These are phyloP conservation scores for Saccopteryx leptura DNA, from an alignment of 2,113 vertebrate species.

Conservation along the genomic window DNA sequence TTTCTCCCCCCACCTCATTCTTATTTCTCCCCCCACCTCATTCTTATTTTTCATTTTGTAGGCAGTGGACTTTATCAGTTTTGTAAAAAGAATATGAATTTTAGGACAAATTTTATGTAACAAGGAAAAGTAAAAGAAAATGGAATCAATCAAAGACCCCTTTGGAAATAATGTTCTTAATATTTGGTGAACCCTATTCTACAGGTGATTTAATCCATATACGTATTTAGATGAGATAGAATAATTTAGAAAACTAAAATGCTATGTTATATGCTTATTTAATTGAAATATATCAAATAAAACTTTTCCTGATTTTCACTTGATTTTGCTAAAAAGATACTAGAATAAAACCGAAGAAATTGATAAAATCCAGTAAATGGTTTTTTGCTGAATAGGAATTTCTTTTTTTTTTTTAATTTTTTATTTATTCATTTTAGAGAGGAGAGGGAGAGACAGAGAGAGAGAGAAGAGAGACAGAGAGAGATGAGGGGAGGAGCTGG, in stretches of 20 bases:
- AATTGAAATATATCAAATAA: not conserved
- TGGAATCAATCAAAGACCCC: not conserved
- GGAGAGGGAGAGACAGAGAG: too few relatives aligned
- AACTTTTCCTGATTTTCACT: not conserved
- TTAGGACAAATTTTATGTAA: conserved; percentile 36
- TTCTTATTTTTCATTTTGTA: conserved; percentile 17
- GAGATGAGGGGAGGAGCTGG: too few relatives aligned
- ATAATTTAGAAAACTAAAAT: conserved; percentile 52
- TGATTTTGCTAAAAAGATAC: not conserved
- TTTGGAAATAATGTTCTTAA: not conserved
- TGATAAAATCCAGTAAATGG: not conserved
- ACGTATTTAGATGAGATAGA: not conserved
- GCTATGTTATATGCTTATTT: not conserved
- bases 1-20: not conserved
- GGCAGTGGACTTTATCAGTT: not conserved
- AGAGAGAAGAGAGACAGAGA: too few relatives aligned
- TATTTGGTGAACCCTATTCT: not conserved
- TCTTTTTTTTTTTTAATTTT: too few relatives aligned
- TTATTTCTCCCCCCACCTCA: not conserved
- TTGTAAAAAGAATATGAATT: not conserved
- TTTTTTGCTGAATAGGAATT: not conserved
- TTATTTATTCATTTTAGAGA: too few relatives aligned
- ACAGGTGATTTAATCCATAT: not conserved
- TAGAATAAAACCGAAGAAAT: conserved; percentile 27
- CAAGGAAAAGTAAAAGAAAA: conserved; percentile 8